phyloP scores from a whole-genome alignment of 2,888 invertebrate species.

The Drosophila mayaguana region DNA sequence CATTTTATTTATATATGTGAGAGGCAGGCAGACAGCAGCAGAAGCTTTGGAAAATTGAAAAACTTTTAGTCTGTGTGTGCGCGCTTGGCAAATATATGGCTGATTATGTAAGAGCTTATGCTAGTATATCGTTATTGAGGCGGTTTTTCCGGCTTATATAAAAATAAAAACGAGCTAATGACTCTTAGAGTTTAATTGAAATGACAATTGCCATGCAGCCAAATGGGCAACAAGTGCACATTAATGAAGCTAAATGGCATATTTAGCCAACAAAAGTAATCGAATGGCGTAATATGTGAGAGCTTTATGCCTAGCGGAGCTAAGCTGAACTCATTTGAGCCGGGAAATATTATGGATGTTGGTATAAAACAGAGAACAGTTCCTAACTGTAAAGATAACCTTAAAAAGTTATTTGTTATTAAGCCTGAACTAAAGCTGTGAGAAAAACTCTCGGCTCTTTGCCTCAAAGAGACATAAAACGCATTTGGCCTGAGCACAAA shows the following conservation, averaged over 20 bases:
- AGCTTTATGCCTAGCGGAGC: no score
- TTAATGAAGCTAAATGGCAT: constrained; percentile 16
- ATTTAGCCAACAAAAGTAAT: constrained; percentile 19
- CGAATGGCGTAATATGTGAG: neutral
- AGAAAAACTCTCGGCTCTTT: constrained; percentile 2
- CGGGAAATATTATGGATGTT: neutral
- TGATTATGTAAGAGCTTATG: constrained; percentile 70
- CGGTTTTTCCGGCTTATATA: constrained; percentile 51
- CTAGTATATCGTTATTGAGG: constrained; percentile 48
- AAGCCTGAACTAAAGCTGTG: constrained; percentile 1
- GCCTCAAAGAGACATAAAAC: constrained; percentile 8
- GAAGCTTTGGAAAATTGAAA: constrained; percentile 70
- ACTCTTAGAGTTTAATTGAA: constrained; percentile 55
- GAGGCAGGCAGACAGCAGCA: constrained; percentile 17
- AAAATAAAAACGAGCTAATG: constrained; percentile 58
- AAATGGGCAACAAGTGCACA: constrained; percentile 10
- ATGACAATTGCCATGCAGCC: constrained; percentile 16
- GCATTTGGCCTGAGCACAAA: constrained; percentile 1
- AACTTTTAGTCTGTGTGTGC: constrained; percentile 52
- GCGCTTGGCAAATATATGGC: constrained; percentile 57
- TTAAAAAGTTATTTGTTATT: constrained; percentile 3
- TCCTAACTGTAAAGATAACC: constrained; percentile 7
- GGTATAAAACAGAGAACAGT: neutral
- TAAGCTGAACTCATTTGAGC: neutral
- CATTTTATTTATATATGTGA: constrained; percentile 65